Evolutionary conservation across 2,888 invertebrate genomes (phyloP), one percentile per base, ranked within the genome.

Genomic region (Pheosia tremula): DNA sequence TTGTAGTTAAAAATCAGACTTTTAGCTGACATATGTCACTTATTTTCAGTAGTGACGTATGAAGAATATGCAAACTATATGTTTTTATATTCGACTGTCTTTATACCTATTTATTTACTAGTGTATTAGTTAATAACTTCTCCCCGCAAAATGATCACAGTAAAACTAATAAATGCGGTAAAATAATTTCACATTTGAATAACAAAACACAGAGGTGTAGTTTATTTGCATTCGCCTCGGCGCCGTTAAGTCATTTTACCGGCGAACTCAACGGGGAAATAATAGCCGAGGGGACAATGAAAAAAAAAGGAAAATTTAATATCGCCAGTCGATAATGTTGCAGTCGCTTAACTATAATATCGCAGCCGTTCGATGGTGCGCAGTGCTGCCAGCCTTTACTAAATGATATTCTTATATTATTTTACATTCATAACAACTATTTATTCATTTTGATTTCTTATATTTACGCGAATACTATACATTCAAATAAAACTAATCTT

Each of bases 291-390:
- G 64, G 72, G 71, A 73, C 61, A 57, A 70, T 67, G 71, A 74
- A 80, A 79, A 79, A 74, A 78, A 78, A 76, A 76, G 69, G 69
- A 62, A 74, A 77, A 72, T 79, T 80, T 82, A 79, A 82, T 81
- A 79, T 80, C 68, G 71, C 71, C 68, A 74, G 77, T 79, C 78
- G 75, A 82, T 84, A 82, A 81, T 78, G 74, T 75, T 70, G 71
- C 69, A 75, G 69, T 77, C 67, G 69, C 72, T 78, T 74, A 77
- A 74, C 79, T 77, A 75, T 74, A 74, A 71, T 72, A 74, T 69
- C 60, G 56, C 36, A 45, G 45, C 56, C 10, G 36, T 56, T 45
- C 7, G 9, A 56, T 45, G 9, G 45, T 45, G 45, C 45, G 36
- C 45, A 5, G 47, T 56, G 56, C 45, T 56, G 36, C 56, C 45